Base-by-base conservation (phyloP, 1,140 invertebrate genomes). In the Ridgeia piscesae region DNA sequence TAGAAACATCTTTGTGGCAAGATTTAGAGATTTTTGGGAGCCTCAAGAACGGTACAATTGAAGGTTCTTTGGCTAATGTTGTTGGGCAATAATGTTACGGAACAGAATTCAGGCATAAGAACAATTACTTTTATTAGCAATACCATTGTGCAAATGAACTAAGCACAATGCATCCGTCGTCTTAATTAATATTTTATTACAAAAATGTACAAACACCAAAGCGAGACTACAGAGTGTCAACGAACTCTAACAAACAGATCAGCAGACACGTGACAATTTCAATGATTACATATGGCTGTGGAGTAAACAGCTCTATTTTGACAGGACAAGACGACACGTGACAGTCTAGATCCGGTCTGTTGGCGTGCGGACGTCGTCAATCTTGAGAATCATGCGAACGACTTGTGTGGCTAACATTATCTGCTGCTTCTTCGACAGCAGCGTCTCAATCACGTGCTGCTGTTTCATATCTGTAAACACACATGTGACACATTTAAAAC, bases 371-470 rank as follows among this genome's bases (percentile, higher is more conserved):
- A 99, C 98, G 95, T 99, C 99, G 96, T 99, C 99, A 93, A 99
- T 99, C 96, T 99, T 99, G 89, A 99, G 97, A 93, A 99, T 99
- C 99, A 99, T 99, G 96, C 99, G 99, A 11, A 99, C 99, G 35
- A 99, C 97, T 94, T 97, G 96, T 0, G 99, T 99, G 1, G 99
- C 99, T 92, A 99, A 96, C 34, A 99, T 96, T 34, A 99, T 98
- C 96, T 99, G 99, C 95, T 99, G 99, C 94, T 98, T 98, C 97
- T 99, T 99, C 88, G 98, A 98, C 95, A 98, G 98, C 33, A 99
- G 96, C 0, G 99, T 99, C 96, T 99, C 99, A 92, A 99, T 98
- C 11, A 99, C 99, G 95, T 99, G 98, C 96, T 99, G 98, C 50
- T 97, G 97, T 95, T 98, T 98, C 99, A 99, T 99, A 96, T 99